These are phyloP conservation scores for Columba guinea DNA, from an alignment of 2,797 vertebrate species.

Conservation along the genomic window DNA sequence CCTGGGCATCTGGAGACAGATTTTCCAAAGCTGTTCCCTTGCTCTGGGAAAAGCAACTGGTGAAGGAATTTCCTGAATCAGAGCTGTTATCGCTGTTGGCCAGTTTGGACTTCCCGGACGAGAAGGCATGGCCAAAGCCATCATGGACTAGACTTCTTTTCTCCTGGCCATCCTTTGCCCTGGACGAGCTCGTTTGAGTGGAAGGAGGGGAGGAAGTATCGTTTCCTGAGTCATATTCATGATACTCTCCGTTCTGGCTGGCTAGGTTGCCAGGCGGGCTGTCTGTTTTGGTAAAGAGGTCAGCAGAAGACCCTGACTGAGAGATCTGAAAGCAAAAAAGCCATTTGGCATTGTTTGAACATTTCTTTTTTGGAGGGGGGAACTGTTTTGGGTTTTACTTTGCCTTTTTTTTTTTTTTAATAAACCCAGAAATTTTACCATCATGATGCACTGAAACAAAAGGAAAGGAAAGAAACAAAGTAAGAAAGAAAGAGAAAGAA, in stretches of 20 bases:
- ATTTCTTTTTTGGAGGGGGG: background rate
- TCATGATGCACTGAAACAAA: constrained; percentile 86
- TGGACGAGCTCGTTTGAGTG: constrained; percentile 85
- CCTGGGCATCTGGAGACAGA: constrained; percentile 71
- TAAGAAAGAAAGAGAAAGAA: constrained; percentile 16
- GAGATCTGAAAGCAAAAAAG: constrained; percentile 94
- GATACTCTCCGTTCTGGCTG: constrained; percentile 79
- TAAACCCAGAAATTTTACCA: constrained; percentile 81
- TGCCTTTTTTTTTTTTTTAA: constrained; percentile 25
- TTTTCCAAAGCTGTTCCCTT: constrained; percentile 82
- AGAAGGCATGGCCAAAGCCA: constrained; percentile 72
- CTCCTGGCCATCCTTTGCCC: constrained; percentile 79
- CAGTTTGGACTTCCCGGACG: constrained; percentile 82
- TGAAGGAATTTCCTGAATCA: constrained; percentile 97
- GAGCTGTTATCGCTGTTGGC: constrained; percentile 87
- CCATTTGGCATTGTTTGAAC: constrained; percentile 78
- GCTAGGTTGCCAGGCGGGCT: constrained; percentile 75
- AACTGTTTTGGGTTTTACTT: constrained; percentile 9
- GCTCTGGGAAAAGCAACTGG: constrained; percentile 90
- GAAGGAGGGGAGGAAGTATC: constrained; percentile 95
- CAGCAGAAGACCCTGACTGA: constrained; percentile 84
- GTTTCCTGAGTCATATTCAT: constrained; percentile 97
- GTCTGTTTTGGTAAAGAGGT: constrained; percentile 83
- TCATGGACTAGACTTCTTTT: constrained; percentile 73
- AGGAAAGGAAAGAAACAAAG: constrained; percentile 74